Conservation (phyloP, 2,888 invertebrate genomes). For the Drosophila bunnanda region DNA sequence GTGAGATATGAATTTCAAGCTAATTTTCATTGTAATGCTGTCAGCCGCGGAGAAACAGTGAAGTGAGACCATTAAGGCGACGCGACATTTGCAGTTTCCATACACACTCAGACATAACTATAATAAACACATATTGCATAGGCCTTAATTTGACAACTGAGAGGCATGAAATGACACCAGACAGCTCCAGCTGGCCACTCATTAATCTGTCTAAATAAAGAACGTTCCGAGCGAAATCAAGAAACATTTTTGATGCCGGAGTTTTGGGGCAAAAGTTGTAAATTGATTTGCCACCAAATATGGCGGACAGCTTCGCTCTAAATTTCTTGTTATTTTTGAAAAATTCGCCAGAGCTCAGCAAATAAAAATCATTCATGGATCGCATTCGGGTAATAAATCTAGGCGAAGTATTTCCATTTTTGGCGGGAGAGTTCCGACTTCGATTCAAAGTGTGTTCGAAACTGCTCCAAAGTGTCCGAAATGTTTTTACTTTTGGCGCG, state of each 20-base stretch:
- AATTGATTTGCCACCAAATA: constrained; percentile 73
- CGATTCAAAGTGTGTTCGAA: constrained; percentile 29
- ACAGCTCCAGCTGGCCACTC: constrained; percentile 55
- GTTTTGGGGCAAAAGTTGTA: constrained; percentile 68
- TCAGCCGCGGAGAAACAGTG: constrained; percentile 9
- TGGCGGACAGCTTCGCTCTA: constrained; percentile 65
- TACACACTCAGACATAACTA: constrained; percentile 25
- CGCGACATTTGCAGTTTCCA: constrained; percentile 52
- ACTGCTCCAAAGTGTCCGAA: constrained; percentile 36
- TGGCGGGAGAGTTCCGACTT: constrained; percentile 25
- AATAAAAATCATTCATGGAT: constrained; percentile 43
- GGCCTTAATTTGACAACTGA: constrained; percentile 77
- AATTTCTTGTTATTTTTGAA: constrained; percentile 56
- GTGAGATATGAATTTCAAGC: constrained; percentile 37
- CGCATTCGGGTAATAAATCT: constrained; percentile 54
- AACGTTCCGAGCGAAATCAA: constrained; percentile 41
- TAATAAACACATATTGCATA: constrained; percentile 39
- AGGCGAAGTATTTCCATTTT: constrained; percentile 60
- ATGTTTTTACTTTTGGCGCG: constrained; percentile 51
- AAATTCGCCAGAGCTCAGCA: constrained; percentile 28
- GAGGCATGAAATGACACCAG: constrained; percentile 72
- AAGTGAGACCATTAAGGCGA: constrained; percentile 56
- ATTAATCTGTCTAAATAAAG: constrained; percentile 79
- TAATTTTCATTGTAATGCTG: constrained; percentile 45
- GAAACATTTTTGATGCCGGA: constrained; percentile 25